Conservation (phyloP, 2,797 vertebrate genomes). For the Centroberyx gerrardi region DNA sequence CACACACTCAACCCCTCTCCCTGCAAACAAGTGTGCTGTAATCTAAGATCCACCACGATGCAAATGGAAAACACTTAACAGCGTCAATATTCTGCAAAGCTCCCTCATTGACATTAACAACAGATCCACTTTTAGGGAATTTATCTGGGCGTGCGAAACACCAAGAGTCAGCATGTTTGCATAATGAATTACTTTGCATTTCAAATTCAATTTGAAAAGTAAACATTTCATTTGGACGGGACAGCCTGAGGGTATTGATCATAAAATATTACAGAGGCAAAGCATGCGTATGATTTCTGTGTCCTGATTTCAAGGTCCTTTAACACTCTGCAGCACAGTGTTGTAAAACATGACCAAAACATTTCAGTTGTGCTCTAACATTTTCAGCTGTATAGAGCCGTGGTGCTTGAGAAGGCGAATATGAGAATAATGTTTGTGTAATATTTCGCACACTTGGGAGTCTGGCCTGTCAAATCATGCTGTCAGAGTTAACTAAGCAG, state of each 20-base stretch:
- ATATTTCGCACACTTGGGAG: neutral
- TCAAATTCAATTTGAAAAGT: constrained; percentile 65
- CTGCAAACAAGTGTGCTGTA: neutral
- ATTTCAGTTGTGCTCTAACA: constrained; percentile 2
- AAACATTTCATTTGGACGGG: constrained; percentile 66
- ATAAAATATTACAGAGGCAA: constrained; percentile 53
- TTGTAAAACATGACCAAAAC: constrained; percentile 15
- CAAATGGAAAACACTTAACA: constrained; percentile 23
- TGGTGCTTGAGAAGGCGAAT: neutral
- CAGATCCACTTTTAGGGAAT: constrained; percentile 35
- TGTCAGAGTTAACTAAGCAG: constrained; percentile 2
- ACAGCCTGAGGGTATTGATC: constrained; percentile 45
- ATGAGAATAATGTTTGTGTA: neutral
- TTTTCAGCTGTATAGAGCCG: constrained; percentile 32
- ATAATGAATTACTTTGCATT: constrained; percentile 61
- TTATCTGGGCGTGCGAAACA: constrained; percentile 39
- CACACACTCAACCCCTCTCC: neutral
- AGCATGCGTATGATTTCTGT: constrained; percentile 30
- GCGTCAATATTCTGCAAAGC: constrained; percentile 15
- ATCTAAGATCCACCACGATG: constrained; percentile 12
- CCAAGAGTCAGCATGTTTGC: constrained; percentile 56
- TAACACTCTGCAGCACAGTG: constrained; percentile 14
- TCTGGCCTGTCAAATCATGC: neutral
- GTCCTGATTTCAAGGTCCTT: constrained; percentile 34
- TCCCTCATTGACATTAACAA: constrained; percentile 45